Percentiles rank a stretch among this genome's conserved stretches.
Evolutionary conservation across 2,797 vertebrate species (phyloP).

Genomic region (Sebastes nivosus): DNA sequence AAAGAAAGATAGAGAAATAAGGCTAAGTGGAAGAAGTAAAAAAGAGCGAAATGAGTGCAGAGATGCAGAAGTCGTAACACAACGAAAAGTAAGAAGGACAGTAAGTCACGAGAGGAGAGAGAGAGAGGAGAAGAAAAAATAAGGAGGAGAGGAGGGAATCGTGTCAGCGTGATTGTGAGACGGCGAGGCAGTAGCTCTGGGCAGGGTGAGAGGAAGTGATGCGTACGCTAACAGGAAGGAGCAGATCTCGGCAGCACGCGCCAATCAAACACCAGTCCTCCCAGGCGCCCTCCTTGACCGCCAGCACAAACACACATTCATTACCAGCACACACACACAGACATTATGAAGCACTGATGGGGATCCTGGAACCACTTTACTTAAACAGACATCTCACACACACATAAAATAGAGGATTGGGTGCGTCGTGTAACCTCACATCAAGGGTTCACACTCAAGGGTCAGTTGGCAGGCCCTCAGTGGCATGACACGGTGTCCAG

Average conservation of each 20-base stretch:
- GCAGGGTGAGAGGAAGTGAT: conserved; percentile 77
- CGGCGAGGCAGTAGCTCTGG: conserved; percentile 75
- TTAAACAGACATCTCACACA: conserved; percentile 13
- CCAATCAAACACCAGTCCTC: conserved; percentile 82
- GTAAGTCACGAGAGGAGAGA: conserved; percentile 36
- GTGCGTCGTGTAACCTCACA: background rate
- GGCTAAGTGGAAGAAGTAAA: background rate
- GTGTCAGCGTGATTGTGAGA: conserved; percentile 78
- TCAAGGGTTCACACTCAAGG: conserved; percentile 3
- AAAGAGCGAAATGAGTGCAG: background rate
- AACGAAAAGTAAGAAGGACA: conserved; percentile 32
- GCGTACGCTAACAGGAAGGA: conserved; percentile 75
- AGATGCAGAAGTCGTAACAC: conserved; percentile 6
- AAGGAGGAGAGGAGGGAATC: conserved; percentile 53
- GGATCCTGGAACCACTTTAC: conserved; percentile 1
- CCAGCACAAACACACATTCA: conserved; percentile 49
- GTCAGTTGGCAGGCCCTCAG: conserved; percentile 54
- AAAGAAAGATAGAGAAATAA: conserved; percentile 6
- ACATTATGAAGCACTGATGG: conserved; percentile 14
- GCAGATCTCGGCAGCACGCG: conserved; percentile 72
- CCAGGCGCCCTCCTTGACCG: conserved; percentile 60
- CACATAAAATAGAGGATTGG: background rate
- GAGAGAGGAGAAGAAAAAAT: background rate
- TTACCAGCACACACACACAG: conserved; percentile 27
- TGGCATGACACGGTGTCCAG: conserved; percentile 46